These are phyloP conservation scores for Thumatha senex DNA, from an alignment of 2,888 invertebrate genomes.

Conservation along the genomic window DNA sequence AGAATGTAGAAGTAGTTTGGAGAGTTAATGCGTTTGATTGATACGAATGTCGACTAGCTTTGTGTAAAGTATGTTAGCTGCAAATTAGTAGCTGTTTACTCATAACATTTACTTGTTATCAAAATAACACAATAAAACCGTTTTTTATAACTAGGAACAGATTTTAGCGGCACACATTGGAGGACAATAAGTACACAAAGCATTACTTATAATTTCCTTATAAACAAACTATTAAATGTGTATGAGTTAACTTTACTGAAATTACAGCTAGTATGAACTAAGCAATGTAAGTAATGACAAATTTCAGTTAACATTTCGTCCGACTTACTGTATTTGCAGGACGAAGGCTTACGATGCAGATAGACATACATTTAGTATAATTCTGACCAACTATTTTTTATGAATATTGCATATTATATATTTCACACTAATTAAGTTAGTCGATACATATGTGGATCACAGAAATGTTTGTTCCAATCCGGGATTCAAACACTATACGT, in stretches of 20 bases:
- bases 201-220: no score
- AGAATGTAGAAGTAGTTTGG: background rate
- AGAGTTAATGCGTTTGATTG: conserved; percentile 16
- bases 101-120: conserved; percentile 1
- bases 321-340: no score
- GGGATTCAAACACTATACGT: no score
- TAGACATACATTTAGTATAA: conserved; percentile 2
- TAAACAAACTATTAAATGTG: background rate
- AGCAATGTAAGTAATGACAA: background rate
- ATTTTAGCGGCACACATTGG: no score
- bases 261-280: background rate
- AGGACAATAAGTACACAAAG: no score
- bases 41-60: conserved; percentile 14
- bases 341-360: background rate
- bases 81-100: conserved; percentile 13
- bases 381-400: no score
- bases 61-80: conserved; percentile 14
- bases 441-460: no score
- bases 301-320: no score
- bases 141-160: no score
- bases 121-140: background rate
- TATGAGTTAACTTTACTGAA: conserved; percentile 8
- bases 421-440: no score
- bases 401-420: no score
- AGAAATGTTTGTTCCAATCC: no score